Evolutionary conservation across 2,888 invertebrate species (phyloP), one percentile per base, ranked within the genome.

Genomic region (Andrena bucephala): DNA sequence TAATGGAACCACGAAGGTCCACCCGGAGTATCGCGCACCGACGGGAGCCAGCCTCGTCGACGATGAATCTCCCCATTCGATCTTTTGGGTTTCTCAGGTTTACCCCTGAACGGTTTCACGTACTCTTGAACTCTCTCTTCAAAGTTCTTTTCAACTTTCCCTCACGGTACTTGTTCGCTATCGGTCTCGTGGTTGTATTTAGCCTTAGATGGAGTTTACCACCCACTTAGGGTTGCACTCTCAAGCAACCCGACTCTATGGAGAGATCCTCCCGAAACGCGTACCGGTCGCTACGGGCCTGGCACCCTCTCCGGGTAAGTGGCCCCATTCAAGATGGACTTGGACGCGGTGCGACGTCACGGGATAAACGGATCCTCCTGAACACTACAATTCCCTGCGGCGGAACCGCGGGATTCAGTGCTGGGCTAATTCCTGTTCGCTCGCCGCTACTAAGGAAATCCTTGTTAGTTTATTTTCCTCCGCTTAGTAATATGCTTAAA

Each of bases 361-460:
- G 52, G 36, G 36, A 36, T 36, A 36, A 36, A 57, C 24, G 57
- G 57, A 57, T 24, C 57, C 20, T 57, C 57, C 57, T 57, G 57
- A 94, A 95, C 95, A 95, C 95, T 94, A 95, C 95, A 95, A 94
- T 94, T 94, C 95, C 93, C 94, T 90, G 92, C 90, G 89, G 90
- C 89, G 86, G 86, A 36, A 36, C 36, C 36, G 36, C 36, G 36
- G 36, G 36, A 36, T 10, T 36, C 36, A 36, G 36, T 36, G 36
- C 36, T 36, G 36, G 36, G 36, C 36, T 36, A 36, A 36, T 36
- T 36, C 36, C 36, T 36, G 36, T 36, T 36, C 36, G 36, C 36
- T 36, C 36, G 36, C 36, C 36, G 36, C 36, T 36, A 36, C 36
- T 36, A 36, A 36, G 36, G 36, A 36, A 36, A 36, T 36, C 36